Evolutionary conservation across 30 jellyfish, hydroid and myxozoan genomes (phyloP).

Genomic region (Rhopilema esculentum): DNA sequence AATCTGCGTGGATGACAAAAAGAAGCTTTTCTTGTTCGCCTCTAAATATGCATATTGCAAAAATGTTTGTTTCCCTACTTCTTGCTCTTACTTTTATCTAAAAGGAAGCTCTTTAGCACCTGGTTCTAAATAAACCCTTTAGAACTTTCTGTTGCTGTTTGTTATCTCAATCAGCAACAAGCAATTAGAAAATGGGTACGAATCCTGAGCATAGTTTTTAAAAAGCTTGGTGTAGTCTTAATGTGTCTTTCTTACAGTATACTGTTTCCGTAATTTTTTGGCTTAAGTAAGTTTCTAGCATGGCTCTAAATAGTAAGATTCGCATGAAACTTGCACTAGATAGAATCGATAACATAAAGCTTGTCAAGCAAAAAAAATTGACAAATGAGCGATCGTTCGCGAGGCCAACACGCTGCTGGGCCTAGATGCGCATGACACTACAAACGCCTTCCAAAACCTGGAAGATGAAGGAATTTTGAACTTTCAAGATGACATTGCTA

Average conservation of each 20-base stretch:
- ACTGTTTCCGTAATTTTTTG: background rate
- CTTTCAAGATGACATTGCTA: constrained; percentile 27
- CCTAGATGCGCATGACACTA: constrained; percentile 27
- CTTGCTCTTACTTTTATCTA: too few relatives aligned
- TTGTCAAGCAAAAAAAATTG: constrained; percentile 21
- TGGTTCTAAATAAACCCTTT: too few relatives aligned
- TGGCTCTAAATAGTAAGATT: constrained; percentile 16
- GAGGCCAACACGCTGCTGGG: constrained; percentile 26
- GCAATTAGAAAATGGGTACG: too few relatives aligned
- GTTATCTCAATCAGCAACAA: too few relatives aligned
- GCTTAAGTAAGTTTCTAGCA: background rate
- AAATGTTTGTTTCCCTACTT: too few relatives aligned
- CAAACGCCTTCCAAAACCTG: constrained; percentile 33
- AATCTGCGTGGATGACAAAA: too few relatives aligned
- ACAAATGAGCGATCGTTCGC: constrained; percentile 1
- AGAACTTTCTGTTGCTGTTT: too few relatives aligned
- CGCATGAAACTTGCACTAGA: constrained; percentile 9
- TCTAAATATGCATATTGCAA: too few relatives aligned
- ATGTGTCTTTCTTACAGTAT: background rate
- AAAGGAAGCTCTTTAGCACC: too few relatives aligned
- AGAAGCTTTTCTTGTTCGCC: too few relatives aligned
- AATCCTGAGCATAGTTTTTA: background rate
- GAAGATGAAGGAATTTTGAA: constrained; percentile 7
- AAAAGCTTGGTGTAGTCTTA: background rate
- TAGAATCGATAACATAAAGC: constrained; percentile 18